Conservation (phyloP, 2,113 vertebrate species). For the Agapornis roseicollis region DNA sequence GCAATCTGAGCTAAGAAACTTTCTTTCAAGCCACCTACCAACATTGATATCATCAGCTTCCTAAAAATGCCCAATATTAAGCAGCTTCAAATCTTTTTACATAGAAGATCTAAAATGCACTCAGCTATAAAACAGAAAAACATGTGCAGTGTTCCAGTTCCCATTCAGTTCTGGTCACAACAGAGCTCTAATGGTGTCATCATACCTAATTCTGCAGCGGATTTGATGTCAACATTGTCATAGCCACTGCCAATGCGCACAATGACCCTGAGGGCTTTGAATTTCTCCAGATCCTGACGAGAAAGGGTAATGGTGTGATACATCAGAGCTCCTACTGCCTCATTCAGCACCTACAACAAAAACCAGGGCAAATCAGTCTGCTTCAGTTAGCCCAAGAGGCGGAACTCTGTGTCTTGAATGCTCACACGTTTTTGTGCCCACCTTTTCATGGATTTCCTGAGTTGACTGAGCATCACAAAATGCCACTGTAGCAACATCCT, state of each 20-base stretch:
- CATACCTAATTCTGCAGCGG: conserved; percentile 88
- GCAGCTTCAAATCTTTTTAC: background rate
- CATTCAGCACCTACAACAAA: conserved; percentile 83
- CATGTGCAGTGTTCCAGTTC: fast-evolving
- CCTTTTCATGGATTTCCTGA: conserved; percentile 94
- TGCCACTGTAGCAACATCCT: conserved; percentile 90
- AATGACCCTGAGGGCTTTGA: conserved; percentile 89
- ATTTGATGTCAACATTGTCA: conserved; percentile 90
- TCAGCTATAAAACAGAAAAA: background rate
- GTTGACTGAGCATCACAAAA: conserved; percentile 92
- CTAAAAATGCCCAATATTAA: background rate
- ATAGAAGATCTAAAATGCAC: background rate
- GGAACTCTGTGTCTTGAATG: background rate
- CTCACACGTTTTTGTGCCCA: background rate
- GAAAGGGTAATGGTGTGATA: conserved; percentile 91
- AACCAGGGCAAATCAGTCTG: background rate
- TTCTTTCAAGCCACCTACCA: background rate
- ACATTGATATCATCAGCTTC: background rate
- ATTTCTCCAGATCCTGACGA: conserved; percentile 90
- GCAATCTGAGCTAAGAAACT: background rate
- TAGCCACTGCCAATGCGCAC: conserved; percentile 89
- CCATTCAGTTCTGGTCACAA: background rate
- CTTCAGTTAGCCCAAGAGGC: background rate
- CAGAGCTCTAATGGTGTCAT: background rate
- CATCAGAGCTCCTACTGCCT: conserved; percentile 88